These are phyloP conservation scores for Lapara coniferarum DNA, from an alignment of 2,888 invertebrate species.

Conservation along the genomic window DNA sequence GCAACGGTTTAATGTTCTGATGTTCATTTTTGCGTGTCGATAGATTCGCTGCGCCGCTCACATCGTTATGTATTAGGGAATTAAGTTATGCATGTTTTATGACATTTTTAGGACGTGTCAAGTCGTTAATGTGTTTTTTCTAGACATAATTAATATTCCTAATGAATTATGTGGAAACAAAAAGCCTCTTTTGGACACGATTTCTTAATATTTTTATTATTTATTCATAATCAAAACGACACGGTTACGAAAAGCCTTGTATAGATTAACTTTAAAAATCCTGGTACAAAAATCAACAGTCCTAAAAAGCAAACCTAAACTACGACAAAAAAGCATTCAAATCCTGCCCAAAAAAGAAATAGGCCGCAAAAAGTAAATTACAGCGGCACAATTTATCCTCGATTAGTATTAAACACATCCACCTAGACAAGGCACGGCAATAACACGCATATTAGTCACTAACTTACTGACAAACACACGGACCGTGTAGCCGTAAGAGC, in stretches of 20 bases:
- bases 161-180: no score
- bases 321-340: background rate
- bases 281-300: no score
- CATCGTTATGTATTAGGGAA: constrained; percentile 5
- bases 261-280: no score
- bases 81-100: background rate
- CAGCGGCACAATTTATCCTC: constrained; percentile 23
- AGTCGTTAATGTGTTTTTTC: background rate
- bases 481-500: constrained; percentile 31
- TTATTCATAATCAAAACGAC: background rate
- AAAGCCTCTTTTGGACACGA: background rate
- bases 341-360: background rate
- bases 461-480: constrained; percentile 29
- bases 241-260: no score
- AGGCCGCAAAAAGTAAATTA: background rate
- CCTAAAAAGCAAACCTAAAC: no score
- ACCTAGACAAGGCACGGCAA: constrained; percentile 29
- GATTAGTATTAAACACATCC: constrained; percentile 23
- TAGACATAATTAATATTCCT: no score
- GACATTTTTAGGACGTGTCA: background rate
- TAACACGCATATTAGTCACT: constrained; percentile 37
- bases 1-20: constrained; percentile 34
- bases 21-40: constrained; percentile 20
- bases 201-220: background rate
- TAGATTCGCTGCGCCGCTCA: background rate